These are phyloP conservation scores for Pantala flavescens DNA, from an alignment of 1,140 invertebrate species.

Conservation along the genomic window DNA sequence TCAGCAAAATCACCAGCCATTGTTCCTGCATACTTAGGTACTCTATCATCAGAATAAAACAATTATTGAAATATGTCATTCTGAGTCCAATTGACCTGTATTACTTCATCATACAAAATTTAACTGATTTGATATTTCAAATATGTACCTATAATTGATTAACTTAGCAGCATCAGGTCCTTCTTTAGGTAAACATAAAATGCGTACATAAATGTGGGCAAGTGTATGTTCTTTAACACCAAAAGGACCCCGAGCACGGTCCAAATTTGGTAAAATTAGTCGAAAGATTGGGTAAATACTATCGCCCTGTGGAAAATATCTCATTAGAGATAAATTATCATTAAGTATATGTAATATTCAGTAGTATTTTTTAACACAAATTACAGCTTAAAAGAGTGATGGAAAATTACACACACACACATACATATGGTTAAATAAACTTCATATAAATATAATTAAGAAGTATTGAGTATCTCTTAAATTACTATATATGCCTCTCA, in stretches of 20 bases:
- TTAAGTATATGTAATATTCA: too few relatives aligned
- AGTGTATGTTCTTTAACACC: conserved; percentile 55
- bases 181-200: conserved; percentile 53
- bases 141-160: conserved; percentile 43
- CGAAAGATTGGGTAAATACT: conserved; percentile 61
- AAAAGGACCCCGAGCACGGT: conserved; percentile 50
- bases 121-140: not conserved
- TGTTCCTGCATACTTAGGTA: conserved; percentile 29
- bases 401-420: too few relatives aligned
- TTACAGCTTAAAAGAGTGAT: too few relatives aligned
- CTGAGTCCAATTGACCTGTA: not conserved
- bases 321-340: too few relatives aligned
- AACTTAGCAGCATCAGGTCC: conserved; percentile 54
- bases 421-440: too few relatives aligned
- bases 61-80: not conserved
- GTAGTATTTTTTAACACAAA: too few relatives aligned
- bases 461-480: too few relatives aligned
- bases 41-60: conserved; percentile 27
- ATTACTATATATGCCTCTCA: too few relatives aligned
- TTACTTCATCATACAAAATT: too few relatives aligned
- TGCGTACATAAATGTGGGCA: conserved; percentile 52
- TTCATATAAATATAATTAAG: too few relatives aligned
- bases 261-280: conserved; percentile 57
- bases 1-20: conserved; percentile 60
- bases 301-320: conserved; percentile 20